A percentile compares a stretch with the other conserved stretches of the same genome.
These are phyloP conservation scores for Oscheius sp. DNA, from an alignment of 2,888 invertebrate genomes.

Conservation along the genomic window DNA sequence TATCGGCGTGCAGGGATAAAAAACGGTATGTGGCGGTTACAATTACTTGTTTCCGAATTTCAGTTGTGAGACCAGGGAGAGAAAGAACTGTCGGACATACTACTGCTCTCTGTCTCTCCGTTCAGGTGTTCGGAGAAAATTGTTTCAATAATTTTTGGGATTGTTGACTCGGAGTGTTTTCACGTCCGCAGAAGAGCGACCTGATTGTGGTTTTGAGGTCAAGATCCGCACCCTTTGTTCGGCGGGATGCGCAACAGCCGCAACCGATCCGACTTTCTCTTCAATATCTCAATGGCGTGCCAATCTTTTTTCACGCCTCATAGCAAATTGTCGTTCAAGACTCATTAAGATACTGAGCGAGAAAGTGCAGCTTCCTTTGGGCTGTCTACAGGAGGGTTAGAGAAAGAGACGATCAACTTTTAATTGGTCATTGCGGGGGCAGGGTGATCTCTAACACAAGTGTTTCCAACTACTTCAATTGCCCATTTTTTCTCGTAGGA, in stretches of 20 bases:
- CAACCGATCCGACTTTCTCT: slow-evolving; percentile 29
- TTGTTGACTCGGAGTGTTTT: slow-evolving; percentile 30
- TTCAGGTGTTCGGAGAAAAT: no score
- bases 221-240: slow-evolving; percentile 34
- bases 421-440: neutral
- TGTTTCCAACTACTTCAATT: neutral
- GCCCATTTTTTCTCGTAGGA: neutral
- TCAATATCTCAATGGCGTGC: neutral
- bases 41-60: slow-evolving; percentile 11
- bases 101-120: no score
- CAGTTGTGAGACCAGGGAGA: slow-evolving; percentile 9
- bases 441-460: neutral
- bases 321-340: slow-evolving; percentile 3
- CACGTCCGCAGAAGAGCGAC: slow-evolving; percentile 9
- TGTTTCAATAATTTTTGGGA: slow-evolving; percentile 5
- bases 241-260: slow-evolving; percentile 22
- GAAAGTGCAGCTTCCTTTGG: neutral
- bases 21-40: neutral
- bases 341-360: neutral
- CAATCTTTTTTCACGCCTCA: slow-evolving; percentile 21
- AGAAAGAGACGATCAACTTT: neutral
- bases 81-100: slow-evolving; percentile 5
- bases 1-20: neutral
- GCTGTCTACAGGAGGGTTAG: neutral
- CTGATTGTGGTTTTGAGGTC: slow-evolving; percentile 39